Evolutionary conservation across 2,888 invertebrate genomes (phyloP).

Genomic region (Ypsolopha scabrella): DNA sequence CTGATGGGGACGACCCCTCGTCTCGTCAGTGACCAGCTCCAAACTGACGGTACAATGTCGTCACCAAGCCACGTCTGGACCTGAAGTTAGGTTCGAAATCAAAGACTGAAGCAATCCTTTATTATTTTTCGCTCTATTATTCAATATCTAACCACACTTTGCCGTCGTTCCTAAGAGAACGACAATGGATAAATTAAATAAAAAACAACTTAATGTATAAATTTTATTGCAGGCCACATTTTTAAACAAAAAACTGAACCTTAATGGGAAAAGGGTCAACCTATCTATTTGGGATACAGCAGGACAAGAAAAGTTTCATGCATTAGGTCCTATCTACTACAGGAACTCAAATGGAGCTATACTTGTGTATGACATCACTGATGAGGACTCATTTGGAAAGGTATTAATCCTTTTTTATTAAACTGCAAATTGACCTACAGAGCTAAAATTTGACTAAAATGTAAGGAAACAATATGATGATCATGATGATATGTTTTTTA

Average conservation of each 20-base stretch:
- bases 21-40: no score
- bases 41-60: no score
- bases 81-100: no score
- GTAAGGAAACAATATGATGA: no score
- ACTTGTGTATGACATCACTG: conserved; percentile 97
- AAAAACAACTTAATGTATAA: conserved; percentile 5
- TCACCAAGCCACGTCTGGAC: no score
- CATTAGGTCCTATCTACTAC: conserved; percentile 98
- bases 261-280: conserved; percentile 90
- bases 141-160: no score
- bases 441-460: neutral
- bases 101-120: no score
- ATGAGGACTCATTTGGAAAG: conserved; percentile 95
- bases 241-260: conserved; percentile 91
- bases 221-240: conserved; percentile 87
- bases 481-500: no score
- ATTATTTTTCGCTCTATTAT: no score
- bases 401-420: conserved; percentile 47
- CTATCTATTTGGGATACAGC: conserved; percentile 99
- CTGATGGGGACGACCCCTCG: no score
- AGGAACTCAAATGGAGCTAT: conserved; percentile 97
- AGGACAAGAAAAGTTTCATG: conserved; percentile 97
- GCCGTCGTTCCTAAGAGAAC: neutral
- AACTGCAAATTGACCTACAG: neutral
- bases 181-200: neutral